Evolutionary conservation across 2,113 vertebrate species (phyloP).

Genomic region (Lagenorhynchus albirostris): DNA sequence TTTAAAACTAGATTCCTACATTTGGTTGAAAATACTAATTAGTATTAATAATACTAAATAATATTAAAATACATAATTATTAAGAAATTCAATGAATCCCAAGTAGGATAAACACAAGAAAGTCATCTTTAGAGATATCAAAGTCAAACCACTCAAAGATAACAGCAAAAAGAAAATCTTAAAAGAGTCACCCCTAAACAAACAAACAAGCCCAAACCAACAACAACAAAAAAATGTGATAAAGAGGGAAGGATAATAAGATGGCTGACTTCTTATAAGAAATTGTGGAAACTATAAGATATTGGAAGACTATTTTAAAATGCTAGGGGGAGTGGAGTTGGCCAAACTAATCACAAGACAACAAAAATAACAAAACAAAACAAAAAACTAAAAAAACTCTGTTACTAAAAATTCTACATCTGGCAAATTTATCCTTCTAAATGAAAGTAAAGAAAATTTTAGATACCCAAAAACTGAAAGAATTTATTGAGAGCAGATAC

Average conservation of each 20-base stretch:
- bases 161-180: neutral
- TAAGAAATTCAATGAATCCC: neutral
- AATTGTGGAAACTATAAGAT: neutral
- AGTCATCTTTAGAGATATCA: neutral
- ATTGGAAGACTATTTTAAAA: neutral
- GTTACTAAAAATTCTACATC: neutral
- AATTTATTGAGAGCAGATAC: neutral
- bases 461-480: neutral
- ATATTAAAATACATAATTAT: neutral
- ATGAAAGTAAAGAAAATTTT: neutral
- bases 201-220: neutral
- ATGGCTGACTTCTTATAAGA: neutral
- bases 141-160: neutral
- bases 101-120: neutral
- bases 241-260: neutral
- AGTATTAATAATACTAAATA: neutral
- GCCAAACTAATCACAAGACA: neutral
- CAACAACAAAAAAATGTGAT: neutral
- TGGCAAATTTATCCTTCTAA: neutral
- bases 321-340: neutral
- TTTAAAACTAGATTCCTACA: neutral
- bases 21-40: neutral
- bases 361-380: neutral
- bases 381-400: neutral
- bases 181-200: neutral